Percentiles rank a stretch among this genome's conserved stretches.
Conservation (phyloP, 2,797 vertebrate genomes). For the Rhinogobio ventralis region DNA sequence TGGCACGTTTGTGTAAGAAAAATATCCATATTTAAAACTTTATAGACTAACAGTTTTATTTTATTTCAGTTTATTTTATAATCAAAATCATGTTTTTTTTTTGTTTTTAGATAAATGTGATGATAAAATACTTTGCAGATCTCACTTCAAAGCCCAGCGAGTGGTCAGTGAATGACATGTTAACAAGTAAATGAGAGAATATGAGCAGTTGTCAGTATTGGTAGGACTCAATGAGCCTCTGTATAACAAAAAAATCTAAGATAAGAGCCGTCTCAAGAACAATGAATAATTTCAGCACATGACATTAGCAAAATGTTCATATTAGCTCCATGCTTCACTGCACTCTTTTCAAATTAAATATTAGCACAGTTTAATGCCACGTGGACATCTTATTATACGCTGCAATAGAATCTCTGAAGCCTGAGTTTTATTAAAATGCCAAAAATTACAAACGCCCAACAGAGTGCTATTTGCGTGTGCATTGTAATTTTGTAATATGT, state of each 20-base stretch:
- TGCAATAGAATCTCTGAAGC: slow-evolving; percentile 64
- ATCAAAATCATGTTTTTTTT: not conserved
- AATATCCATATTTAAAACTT: too few species aligned
- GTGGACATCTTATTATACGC: slow-evolving; percentile 61
- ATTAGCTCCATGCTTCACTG: slow-evolving; percentile 31
- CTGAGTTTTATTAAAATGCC: slow-evolving; percentile 64
- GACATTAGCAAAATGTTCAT: slow-evolving; percentile 42
- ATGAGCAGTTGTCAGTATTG: not conserved
- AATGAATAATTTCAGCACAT: slow-evolving; percentile 60
- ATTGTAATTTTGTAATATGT: slow-evolving; percentile 57
- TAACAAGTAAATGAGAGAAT: not conserved
- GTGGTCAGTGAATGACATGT: not conserved
- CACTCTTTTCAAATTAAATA: slow-evolving; percentile 62
- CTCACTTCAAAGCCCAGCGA: not conserved
- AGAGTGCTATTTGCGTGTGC: not conserved
- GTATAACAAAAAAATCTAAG: slow-evolving; percentile 31
- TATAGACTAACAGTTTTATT: too few species aligned
- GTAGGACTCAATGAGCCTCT: not conserved
- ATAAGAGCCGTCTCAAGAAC: slow-evolving; percentile 52
- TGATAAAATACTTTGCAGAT: not conserved
- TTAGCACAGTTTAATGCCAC: slow-evolving; percentile 63
- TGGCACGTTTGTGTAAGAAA: too few species aligned
- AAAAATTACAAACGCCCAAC: slow-evolving; percentile 62
- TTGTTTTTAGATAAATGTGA: not conserved
- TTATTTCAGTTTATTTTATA: not conserved